These are phyloP conservation scores for Paedocypris micromegethes DNA, from an alignment of 2,797 vertebrate genomes.

Conservation along the genomic window DNA sequence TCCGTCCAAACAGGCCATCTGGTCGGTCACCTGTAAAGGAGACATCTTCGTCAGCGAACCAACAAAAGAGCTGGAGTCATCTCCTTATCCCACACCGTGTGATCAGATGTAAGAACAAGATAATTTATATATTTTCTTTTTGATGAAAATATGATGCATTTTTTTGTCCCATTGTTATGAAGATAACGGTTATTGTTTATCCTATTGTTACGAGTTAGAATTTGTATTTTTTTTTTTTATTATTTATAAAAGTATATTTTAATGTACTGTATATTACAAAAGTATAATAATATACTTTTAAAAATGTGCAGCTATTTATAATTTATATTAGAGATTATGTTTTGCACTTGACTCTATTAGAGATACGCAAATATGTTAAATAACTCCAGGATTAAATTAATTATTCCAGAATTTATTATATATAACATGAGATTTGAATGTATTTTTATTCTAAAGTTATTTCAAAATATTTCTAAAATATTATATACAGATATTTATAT, in stretches of 20 bases:
- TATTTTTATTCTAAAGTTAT: background rate
- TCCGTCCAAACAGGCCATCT: conserved; percentile 87
- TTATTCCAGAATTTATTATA: background rate
- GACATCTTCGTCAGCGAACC: conserved; percentile 95
- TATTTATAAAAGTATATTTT: no score
- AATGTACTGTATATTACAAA: no score
- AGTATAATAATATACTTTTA: no score
- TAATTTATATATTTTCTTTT: background rate
- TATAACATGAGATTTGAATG: background rate
- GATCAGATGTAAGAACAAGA: conserved; percentile 84
- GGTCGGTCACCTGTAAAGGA: conserved; percentile 95
- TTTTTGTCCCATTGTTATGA: no score
- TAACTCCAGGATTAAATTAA: no score
- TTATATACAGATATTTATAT: background rate
- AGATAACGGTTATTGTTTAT: no score
- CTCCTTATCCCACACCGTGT: conserved; percentile 74
- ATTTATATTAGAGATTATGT: no score
- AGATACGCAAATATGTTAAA: no score
- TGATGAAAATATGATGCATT: background rate
- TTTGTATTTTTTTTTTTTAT: no score
- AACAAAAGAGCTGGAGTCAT: conserved; percentile 73
- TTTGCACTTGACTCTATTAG: no score
- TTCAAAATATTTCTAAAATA: background rate
- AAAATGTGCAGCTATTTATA: no score
- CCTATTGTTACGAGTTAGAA: no score